Conservation (phyloP, 23 tunicate genomes). For the Halocynthia roretzi region DNA sequence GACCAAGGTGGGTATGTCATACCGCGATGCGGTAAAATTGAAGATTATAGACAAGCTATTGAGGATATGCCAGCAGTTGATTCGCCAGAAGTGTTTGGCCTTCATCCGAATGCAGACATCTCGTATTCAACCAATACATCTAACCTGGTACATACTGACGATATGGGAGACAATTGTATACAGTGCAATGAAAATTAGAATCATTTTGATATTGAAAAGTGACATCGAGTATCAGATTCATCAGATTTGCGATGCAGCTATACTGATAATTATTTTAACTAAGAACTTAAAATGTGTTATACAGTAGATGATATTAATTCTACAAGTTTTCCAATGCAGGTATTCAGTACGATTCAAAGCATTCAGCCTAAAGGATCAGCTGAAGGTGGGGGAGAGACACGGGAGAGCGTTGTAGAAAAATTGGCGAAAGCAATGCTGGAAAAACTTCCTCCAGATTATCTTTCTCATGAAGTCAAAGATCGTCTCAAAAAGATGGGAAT, state of each 20-base stretch:
- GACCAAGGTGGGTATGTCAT: conserved; percentile 41
- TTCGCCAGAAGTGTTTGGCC: conserved; percentile 89
- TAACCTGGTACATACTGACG: conserved; percentile 23
- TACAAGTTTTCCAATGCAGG: conserved; percentile 9
- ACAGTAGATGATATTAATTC: too few species aligned
- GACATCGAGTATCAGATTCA: too few species aligned
- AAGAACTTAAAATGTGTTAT: too few species aligned
- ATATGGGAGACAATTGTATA: too few species aligned
- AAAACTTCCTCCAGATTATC: conserved; percentile 80
- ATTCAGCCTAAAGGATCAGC: conserved; percentile 80
- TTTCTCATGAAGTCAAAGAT: conserved; percentile 81
- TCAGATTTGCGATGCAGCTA: too few species aligned
- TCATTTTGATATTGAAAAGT: too few species aligned
- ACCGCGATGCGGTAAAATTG: conserved; percentile 61
- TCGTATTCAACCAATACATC: conserved; percentile 77
- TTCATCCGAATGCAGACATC: conserved; percentile 83
- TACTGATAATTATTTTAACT: too few species aligned
- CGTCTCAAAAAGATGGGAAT: conserved; percentile 76
- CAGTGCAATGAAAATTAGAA: too few species aligned
- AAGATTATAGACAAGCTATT: conserved; percentile 60
- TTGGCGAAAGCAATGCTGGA: conserved; percentile 81
- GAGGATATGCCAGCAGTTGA: conserved; percentile 79
- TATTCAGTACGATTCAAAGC: conserved; percentile 72
- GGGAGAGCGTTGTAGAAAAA: conserved; percentile 72
- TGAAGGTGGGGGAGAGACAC: conserved; percentile 82